phyloP scores from a whole-genome alignment of 2,888 invertebrate genomes.

The Bombyx huttoni region DNA sequence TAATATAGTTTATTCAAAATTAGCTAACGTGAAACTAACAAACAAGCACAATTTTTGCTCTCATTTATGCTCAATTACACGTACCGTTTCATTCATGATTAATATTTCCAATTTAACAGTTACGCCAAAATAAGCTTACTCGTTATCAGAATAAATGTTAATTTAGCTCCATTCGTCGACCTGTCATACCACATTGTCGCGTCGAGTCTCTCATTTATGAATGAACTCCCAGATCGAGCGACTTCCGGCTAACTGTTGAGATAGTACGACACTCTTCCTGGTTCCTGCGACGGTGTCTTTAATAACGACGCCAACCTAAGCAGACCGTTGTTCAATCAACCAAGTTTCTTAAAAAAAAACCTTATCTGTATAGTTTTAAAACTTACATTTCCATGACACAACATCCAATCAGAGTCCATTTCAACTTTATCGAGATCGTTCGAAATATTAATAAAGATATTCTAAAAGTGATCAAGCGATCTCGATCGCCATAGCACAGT shows the following conservation, averaged over 20 bases:
- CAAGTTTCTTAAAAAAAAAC: slow-evolving; percentile 17
- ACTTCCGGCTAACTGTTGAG: slow-evolving; percentile 71
- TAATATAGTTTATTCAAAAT: background rate
- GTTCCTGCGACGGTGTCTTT: slow-evolving; percentile 71
- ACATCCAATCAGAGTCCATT: slow-evolving; percentile 46
- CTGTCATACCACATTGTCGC: slow-evolving; percentile 61
- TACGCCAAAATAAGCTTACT: slow-evolving; percentile 33
- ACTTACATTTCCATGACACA: slow-evolving; percentile 25
- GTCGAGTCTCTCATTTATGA: slow-evolving; percentile 59
- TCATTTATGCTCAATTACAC: slow-evolving; percentile 63
- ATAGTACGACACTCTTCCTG: slow-evolving; percentile 73
- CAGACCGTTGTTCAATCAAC: slow-evolving; percentile 28
- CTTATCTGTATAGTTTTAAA: slow-evolving; percentile 27
- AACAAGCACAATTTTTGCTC: slow-evolving; percentile 54
- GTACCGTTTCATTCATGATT: slow-evolving; percentile 64
- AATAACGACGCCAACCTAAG: slow-evolving; percentile 59
- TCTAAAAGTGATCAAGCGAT: slow-evolving; percentile 54
- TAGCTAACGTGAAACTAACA: slow-evolving; percentile 7
- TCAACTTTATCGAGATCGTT: slow-evolving; percentile 59
- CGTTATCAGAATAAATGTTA: slow-evolving; percentile 34
- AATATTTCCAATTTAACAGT: slow-evolving; percentile 39
- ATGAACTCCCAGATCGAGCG: slow-evolving; percentile 70
- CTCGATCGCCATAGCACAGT: slow-evolving; percentile 24
- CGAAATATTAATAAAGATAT: slow-evolving; percentile 69
- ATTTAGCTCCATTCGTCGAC: slow-evolving; percentile 32